phyloP scores from a whole-genome alignment of 2,888 invertebrate genomes.

The Drosophila nr. fundita region DNA sequence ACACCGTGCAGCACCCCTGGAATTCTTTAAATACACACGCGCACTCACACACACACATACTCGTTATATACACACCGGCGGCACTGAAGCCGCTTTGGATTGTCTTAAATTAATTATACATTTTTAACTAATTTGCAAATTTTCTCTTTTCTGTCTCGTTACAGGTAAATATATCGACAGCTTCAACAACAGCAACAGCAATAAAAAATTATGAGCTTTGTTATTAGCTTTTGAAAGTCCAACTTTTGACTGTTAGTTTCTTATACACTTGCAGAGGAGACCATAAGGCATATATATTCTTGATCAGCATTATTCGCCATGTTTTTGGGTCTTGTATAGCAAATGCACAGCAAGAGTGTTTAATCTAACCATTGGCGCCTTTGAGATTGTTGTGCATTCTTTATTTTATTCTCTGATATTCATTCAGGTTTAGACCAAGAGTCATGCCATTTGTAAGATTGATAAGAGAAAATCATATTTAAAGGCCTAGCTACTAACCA shows the following conservation, averaged over 20 bases:
- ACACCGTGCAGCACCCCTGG: constrained; percentile 37
- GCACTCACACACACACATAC: constrained; percentile 14
- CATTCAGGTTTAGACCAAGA: not conserved
- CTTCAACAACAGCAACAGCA: constrained; percentile 12
- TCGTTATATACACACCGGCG: not conserved
- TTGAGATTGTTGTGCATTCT: not conserved
- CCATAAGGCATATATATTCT: not conserved
- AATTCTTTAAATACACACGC: constrained; percentile 60
- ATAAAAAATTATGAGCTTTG: constrained; percentile 11
- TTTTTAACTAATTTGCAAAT: constrained; percentile 75
- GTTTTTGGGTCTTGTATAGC: not conserved
- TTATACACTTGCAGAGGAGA: not conserved
- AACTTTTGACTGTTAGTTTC: not conserved
- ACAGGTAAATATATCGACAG: constrained; percentile 72
- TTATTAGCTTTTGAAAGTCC: constrained; percentile 3
- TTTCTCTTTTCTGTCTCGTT: constrained; percentile 77
- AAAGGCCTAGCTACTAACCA: not conserved
- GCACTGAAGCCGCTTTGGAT: constrained; percentile 21
- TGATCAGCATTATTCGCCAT: not conserved
- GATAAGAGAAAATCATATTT: not conserved
- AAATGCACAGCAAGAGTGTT: not conserved
- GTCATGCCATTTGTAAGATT: not conserved
- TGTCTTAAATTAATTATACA: constrained; percentile 73
- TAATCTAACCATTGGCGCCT: not conserved
- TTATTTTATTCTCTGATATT: not conserved